Evolutionary conservation across 2,113 vertebrate species (phyloP), one percentile per base, ranked within the genome.

Genomic region (Phylloscopus trochiloides): DNA sequence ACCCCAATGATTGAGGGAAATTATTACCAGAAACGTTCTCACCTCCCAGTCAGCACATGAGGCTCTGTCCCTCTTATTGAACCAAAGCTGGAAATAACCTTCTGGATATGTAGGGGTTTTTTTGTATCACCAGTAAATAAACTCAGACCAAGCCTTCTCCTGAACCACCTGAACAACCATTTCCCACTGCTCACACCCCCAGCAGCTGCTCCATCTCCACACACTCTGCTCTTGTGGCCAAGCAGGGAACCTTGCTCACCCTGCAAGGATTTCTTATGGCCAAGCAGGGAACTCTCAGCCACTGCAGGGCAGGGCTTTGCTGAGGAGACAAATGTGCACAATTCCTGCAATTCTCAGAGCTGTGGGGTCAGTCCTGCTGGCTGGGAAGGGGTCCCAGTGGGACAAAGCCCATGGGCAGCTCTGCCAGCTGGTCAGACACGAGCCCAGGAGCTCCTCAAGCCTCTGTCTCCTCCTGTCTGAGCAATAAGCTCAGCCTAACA

Each of bases 161-260:
- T 43, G 68, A 40, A 48, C n/a, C 51, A 57, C 47, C 32, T 57
- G 42, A 88, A 32, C 31, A 38, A 34, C 18, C 9, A 32, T 24
- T 34, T 14, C 28, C 50, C 29, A 2, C 14, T 20, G 47, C 48
- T 54, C 10, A 14, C 24, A 5, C 0, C 31, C 22, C 11, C 36
- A 6, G 11, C 47, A 45, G 6, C 59, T 58, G 43, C 71, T 3
- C 3, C 51, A 18, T 5, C 40, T 15, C 50, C 61, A 8, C 3
- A 1, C 36, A 8, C 6, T 4, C 28, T 12, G 14, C 47, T 43
- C 67, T 52, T 4, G 24, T 0, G 1, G 47, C 48, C 58, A 7
- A 34, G 3, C 13, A 48, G 48, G 65, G 66, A 50, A 19, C 29
- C 40, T 40, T 12, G 14, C 47, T 55, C 28, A 3, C 0, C 13